Evolutionary conservation across 2,888 invertebrate genomes (phyloP).

Genomic region (Ophion obscuratus): DNA sequence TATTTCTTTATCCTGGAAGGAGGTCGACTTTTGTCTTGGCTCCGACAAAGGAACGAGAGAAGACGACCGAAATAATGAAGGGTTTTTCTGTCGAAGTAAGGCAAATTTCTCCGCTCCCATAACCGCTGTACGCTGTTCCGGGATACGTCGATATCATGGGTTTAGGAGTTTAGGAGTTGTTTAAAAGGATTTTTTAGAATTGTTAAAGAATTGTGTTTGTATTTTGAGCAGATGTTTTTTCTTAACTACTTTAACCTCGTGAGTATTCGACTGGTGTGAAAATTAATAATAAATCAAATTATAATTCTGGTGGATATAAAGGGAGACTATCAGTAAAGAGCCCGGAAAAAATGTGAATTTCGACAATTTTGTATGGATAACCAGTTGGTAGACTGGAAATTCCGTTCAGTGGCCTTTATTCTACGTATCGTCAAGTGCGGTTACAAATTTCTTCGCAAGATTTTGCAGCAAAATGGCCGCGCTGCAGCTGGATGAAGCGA

Average conservation of each 20-base stretch:
- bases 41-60: conserved; percentile 49
- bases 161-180: neutral
- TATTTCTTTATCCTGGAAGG: conserved; percentile 50
- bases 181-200: neutral
- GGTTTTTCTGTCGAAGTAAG: conserved; percentile 5
- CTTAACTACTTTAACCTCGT: neutral
- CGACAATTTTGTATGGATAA: too few relatives aligned
- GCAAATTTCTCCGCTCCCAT: neutral
- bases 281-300: too few relatives aligned
- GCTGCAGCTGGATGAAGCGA: too few relatives aligned
- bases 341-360: too few relatives aligned
- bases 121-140: neutral
- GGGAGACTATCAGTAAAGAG: too few relatives aligned
- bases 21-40: conserved; percentile 16
- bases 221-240: neutral
- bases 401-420: too few relatives aligned
- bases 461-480: too few relatives aligned
- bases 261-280: too few relatives aligned
- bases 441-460: too few relatives aligned
- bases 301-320: too few relatives aligned
- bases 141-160: neutral
- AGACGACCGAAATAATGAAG: neutral
- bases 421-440: too few relatives aligned
- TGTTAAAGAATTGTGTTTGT: neutral
- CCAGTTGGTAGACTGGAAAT: too few relatives aligned